phyloP scores from a whole-genome alignment of 2,113 vertebrate genomes.

The Takifugu flavidus region DNA sequence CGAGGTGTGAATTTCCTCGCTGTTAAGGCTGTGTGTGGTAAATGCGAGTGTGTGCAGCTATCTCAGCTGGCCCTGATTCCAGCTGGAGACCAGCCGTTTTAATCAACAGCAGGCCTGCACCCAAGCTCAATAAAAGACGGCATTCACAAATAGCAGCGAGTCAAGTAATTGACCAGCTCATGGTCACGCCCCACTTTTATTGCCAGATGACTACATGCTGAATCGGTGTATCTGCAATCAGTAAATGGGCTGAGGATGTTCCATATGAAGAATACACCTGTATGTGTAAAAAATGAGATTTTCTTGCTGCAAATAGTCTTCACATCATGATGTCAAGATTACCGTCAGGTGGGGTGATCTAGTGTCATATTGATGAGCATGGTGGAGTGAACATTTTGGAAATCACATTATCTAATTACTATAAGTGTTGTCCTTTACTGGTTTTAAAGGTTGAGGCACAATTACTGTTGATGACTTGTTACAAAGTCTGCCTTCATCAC shows the following conservation, averaged over 20 bases:
- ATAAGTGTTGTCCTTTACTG: too few relatives aligned
- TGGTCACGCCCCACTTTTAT: slow-evolving; percentile 61
- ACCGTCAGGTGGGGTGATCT: too few relatives aligned
- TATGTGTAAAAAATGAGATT: slow-evolving; percentile 12
- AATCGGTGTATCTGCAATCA: slow-evolving; percentile 37
- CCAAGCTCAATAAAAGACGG: slow-evolving; percentile 72
- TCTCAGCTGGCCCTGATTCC: slow-evolving; percentile 61
- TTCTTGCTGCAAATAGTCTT: not conserved
- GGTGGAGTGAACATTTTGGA: too few relatives aligned
- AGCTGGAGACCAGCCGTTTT: slow-evolving; percentile 68
- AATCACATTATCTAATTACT: too few relatives aligned
- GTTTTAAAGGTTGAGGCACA: too few relatives aligned
- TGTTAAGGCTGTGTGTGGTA: slow-evolving; percentile 44
- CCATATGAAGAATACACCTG: slow-evolving; percentile 8
- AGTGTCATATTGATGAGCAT: too few relatives aligned
- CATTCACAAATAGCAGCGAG: slow-evolving; percentile 68
- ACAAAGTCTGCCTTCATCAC: too few relatives aligned
- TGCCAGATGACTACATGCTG: slow-evolving; percentile 61
- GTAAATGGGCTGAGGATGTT: slow-evolving; percentile 24
- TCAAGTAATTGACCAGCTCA: slow-evolving; percentile 68
- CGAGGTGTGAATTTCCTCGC: slow-evolving; percentile 65
- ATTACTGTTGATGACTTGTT: too few relatives aligned
- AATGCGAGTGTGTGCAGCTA: slow-evolving; percentile 56
- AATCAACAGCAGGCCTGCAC: slow-evolving; percentile 72
- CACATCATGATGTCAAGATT: slow-evolving; percentile 7